These are phyloP conservation scores for Ctenopoma kingsleyae DNA, from an alignment of 2,797 vertebrate species.

Conservation along the genomic window DNA sequence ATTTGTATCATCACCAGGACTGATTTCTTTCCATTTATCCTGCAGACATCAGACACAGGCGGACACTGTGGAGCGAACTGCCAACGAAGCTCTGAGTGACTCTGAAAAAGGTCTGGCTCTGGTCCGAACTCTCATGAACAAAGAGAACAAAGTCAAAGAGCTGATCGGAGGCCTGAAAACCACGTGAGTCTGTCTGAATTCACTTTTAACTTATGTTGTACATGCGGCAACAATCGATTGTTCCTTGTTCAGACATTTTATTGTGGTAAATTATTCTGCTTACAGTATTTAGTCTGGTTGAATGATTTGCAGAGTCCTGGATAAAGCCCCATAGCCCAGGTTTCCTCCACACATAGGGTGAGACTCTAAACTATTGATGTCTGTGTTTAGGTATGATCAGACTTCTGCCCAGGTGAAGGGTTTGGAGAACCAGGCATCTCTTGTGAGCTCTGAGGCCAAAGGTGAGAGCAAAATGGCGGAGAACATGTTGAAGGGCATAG, in stretches of 20 bases:
- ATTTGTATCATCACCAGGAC: background rate
- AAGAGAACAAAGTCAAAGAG: constrained; percentile 80
- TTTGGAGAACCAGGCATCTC: constrained; percentile 69
- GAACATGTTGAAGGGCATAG: constrained; percentile 70
- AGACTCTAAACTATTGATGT: background rate
- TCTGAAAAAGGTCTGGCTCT: constrained; percentile 79
- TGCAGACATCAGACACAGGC: constrained; percentile 86
- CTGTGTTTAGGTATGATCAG: constrained; percentile 73
- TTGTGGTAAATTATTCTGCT: too few relatives aligned
- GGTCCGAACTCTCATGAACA: constrained; percentile 56
- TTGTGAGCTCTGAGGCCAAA: constrained; percentile 61
- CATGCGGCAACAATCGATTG: background rate
- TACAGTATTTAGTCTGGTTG: too few relatives aligned
- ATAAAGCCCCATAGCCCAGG: background rate
- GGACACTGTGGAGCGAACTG: constrained; percentile 68
- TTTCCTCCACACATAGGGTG: background rate
- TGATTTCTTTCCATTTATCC: constrained; percentile 6
- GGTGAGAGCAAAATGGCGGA: constrained; percentile 69
- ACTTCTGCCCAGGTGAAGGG: constrained; percentile 59
- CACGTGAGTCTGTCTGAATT: constrained; percentile 49
- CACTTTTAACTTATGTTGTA: background rate
- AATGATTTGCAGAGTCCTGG: background rate
- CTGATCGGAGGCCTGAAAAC: constrained; percentile 62
- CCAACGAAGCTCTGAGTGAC: constrained; percentile 70
- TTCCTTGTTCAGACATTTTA: background rate